A percentile compares a stretch with the other conserved stretches of the same genome.
Evolutionary conservation across 2,888 invertebrate genomes (phyloP).

Genomic region (Vesta saturnalis): DNA sequence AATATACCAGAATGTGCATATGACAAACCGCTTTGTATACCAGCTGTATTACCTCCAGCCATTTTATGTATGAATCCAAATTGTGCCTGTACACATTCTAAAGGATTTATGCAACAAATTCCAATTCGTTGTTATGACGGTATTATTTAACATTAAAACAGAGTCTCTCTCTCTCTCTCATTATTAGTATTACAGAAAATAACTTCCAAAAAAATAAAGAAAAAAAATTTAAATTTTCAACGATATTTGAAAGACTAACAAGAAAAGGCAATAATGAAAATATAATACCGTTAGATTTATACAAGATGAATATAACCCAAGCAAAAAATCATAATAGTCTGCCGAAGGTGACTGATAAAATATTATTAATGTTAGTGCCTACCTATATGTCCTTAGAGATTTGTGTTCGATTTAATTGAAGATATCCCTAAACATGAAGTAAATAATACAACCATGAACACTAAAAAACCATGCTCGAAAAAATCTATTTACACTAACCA

Average conservation of each 20-base stretch:
- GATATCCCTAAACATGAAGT: slow-evolving; percentile 50
- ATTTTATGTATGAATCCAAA: slow-evolving; percentile 31
- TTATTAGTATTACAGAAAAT: background rate
- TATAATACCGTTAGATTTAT: slow-evolving; percentile 42
- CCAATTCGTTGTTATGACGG: background rate
- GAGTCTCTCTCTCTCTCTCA: no score
- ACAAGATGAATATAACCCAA: slow-evolving; percentile 49
- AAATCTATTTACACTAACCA: slow-evolving; percentile 7
- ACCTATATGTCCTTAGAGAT: slow-evolving; percentile 49
- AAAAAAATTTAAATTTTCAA: slow-evolving; percentile 10
- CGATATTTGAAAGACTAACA: slow-evolving; percentile 2
- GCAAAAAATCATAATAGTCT: slow-evolving; percentile 40
- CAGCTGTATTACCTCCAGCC: slow-evolving; percentile 27
- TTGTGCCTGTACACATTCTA: slow-evolving; percentile 26
- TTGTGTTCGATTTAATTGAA: slow-evolving; percentile 58
- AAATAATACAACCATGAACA: slow-evolving; percentile 49
- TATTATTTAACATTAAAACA: background rate
- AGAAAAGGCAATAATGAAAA: slow-evolving; percentile 4
- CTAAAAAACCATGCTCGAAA: slow-evolving; percentile 22
- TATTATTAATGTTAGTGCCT: background rate
- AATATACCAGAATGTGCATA: background rate
- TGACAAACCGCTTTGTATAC: slow-evolving; percentile 21
- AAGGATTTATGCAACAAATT: slow-evolving; percentile 17
- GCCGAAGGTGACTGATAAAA: slow-evolving; percentile 40
- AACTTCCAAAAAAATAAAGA: background rate